A percentile compares a stretch with the other conserved stretches of the same genome.
These are phyloP conservation scores for Baryphthengus martii DNA, from an alignment of 2,113 vertebrate genomes.

Conservation along the genomic window DNA sequence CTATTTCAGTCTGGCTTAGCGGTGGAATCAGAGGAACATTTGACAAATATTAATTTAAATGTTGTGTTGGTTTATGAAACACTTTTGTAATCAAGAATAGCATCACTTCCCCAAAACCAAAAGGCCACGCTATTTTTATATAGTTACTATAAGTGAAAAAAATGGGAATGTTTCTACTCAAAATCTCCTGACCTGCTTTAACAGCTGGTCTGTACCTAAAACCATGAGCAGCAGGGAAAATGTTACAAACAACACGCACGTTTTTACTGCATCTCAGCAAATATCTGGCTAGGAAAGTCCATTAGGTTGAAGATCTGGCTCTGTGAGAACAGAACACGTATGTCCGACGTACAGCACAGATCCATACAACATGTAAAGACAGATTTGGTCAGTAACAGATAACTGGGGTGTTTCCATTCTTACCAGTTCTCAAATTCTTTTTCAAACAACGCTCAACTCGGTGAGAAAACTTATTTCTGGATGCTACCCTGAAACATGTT, in stretches of 20 bases:
- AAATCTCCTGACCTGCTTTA: background rate
- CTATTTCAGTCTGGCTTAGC: background rate
- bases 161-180: background rate
- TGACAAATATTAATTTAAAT: background rate
- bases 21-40: background rate
- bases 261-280: background rate
- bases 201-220: background rate
- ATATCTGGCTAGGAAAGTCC: background rate
- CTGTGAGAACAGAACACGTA: background rate
- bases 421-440: background rate
- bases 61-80: background rate
- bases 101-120: background rate
- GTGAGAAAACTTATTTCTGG: background rate
- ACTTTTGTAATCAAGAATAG: background rate
- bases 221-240: background rate
- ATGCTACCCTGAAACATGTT: background rate
- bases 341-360: background rate
- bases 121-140: background rate
- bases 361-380: background rate
- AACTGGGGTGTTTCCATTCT: background rate
- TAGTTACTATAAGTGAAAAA: background rate
- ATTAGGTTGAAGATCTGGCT: background rate
- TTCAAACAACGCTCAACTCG: background rate
- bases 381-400: background rate
- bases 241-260: background rate